phyloP scores from a whole-genome alignment of 2,888 invertebrate genomes.

The Idaea biselata region DNA sequence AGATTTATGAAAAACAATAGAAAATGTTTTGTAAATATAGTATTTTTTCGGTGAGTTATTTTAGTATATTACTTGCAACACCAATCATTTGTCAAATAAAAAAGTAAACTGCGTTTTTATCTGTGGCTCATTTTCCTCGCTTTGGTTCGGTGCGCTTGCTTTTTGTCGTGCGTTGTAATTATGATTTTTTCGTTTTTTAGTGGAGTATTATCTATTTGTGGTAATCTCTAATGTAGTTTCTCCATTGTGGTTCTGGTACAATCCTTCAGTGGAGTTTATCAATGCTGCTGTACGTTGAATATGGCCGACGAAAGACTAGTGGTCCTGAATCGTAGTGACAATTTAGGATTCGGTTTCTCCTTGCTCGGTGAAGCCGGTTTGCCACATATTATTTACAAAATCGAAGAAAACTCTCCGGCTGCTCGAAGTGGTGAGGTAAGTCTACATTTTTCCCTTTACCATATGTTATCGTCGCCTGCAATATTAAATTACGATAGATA shows the following conservation, averaged over 20 bases:
- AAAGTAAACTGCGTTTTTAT: constrained; percentile 36
- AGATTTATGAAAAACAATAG: too few relatives aligned
- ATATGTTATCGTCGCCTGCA: constrained; percentile 3
- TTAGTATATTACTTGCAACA: constrained; percentile 11
- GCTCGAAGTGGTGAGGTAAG: constrained; percentile 94
- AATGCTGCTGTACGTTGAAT: constrained; percentile 79
- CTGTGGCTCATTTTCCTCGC: constrained; percentile 49
- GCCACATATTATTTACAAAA: constrained; percentile 96
- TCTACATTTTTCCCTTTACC: constrained; percentile 25
- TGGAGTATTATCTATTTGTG: constrained; percentile 44
- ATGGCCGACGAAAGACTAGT: constrained; percentile 95
- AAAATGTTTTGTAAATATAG: too few relatives aligned
- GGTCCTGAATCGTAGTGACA: constrained; percentile 92
- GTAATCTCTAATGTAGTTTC: constrained; percentile 50
- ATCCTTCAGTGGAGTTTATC: constrained; percentile 63
- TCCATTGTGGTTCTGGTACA: constrained; percentile 57
- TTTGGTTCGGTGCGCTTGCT: constrained; percentile 75
- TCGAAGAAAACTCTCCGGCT: constrained; percentile 95
- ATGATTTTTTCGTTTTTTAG: constrained; percentile 59
- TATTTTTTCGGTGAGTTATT: not conserved
- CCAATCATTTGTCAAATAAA: constrained; percentile 15
- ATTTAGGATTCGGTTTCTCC: constrained; percentile 93
- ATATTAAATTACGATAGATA: not conserved
- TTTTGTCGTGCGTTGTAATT: constrained; percentile 63
- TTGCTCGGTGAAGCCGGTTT: constrained; percentile 94